Conservation (phyloP, 2,797 vertebrate species). For the Rhyacichthys aspro region DNA sequence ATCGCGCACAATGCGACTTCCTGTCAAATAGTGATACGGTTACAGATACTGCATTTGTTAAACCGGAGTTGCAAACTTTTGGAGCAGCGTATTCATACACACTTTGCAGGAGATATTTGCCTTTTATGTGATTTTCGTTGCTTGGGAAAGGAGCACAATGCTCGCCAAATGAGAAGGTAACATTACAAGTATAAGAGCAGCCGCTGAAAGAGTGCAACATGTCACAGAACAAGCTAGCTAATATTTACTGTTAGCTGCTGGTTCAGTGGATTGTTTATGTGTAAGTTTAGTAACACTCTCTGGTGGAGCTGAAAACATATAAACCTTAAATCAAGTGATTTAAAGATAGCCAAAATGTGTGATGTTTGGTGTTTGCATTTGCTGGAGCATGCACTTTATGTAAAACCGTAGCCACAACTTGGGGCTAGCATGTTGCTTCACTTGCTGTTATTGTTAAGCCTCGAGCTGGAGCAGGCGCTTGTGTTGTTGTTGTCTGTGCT, state of each 20-base stretch:
- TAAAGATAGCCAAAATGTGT: background rate
- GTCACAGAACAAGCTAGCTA: conserved; percentile 61
- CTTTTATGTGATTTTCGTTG: conserved; percentile 4
- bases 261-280: conserved; percentile 69
- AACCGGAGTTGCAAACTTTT: conserved; percentile 79
- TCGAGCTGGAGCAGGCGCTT: conserved; percentile 19
- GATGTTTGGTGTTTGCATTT: background rate
- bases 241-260: conserved; percentile 50
- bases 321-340: conserved; percentile 3
- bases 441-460: conserved; percentile 59
- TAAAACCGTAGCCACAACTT: conserved; percentile 46
- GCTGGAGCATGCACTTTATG: conserved; percentile 36
- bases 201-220: conserved; percentile 58
- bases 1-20: conserved; percentile 62
- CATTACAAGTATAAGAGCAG: background rate
- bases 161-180: conserved; percentile 61
- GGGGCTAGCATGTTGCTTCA: conserved; percentile 57
- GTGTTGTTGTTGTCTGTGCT: conserved; percentile 38
- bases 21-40: conserved; percentile 80
- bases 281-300: conserved; percentile 35
- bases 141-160: conserved; percentile 42
- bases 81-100: conserved; percentile 28
- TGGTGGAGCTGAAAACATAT: background rate
- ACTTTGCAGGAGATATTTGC: conserved; percentile 12
- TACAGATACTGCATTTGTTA: conserved; percentile 77